phyloP scores from a whole-genome alignment of 2,797 vertebrate genomes.

The Botia almorhae region DNA sequence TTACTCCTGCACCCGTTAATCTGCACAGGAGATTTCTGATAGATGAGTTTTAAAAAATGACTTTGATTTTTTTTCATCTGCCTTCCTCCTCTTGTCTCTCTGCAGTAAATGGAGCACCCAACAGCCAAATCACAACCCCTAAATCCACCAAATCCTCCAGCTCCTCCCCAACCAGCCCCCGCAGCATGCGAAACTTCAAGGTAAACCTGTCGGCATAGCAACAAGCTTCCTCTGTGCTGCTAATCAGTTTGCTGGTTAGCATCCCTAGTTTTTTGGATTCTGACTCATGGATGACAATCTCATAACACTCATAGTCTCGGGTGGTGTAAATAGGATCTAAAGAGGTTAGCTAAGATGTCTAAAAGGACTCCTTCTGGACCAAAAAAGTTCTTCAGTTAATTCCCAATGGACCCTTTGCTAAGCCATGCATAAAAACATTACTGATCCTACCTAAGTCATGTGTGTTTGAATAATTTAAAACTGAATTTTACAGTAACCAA shows the following conservation, averaged over 20 bases:
- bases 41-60: too few relatives aligned
- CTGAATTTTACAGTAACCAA: too few relatives aligned
- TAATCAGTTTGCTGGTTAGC: conserved; percentile 18
- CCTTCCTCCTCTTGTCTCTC: conserved; percentile 19
- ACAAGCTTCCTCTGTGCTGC: conserved; percentile 14
- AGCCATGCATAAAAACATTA: too few relatives aligned
- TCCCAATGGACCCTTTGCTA: not conserved
- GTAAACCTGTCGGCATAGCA: conserved; percentile 69
- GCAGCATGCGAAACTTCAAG: conserved; percentile 84
- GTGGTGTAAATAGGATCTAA: not conserved
- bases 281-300: conserved; percentile 15
- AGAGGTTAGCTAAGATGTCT: not conserved
- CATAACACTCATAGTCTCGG: not conserved
- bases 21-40: too few relatives aligned
- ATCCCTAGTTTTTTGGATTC: conserved; percentile 9
- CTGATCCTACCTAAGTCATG: too few relatives aligned
- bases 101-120: conserved; percentile 89
- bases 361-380: not conserved
- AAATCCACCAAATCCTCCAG: conserved; percentile 93
- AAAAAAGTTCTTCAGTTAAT: not conserved
- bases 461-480: too few relatives aligned
- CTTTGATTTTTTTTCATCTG: not conserved
- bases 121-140: conserved; percentile 88
- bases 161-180: conserved; percentile 92
- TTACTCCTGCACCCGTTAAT: too few relatives aligned